Evolutionary conservation across 1,140 invertebrate species (phyloP).

Genomic region (Aphelenchoides besseyi): DNA sequence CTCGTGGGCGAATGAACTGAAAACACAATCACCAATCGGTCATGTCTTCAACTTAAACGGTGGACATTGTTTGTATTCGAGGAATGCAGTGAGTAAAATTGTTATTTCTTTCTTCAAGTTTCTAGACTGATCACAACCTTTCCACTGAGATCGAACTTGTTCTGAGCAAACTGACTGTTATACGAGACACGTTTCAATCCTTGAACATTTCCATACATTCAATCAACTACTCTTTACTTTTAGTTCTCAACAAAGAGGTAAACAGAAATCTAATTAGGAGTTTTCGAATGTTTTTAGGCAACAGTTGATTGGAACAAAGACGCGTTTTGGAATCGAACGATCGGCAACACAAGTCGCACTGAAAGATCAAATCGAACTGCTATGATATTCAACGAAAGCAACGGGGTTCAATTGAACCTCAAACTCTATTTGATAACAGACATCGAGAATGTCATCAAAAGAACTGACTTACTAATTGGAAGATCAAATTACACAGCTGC

Average conservation of each 20-base stretch:
- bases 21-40: not conserved
- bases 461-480: not conserved
- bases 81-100: not conserved
- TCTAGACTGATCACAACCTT: not conserved
- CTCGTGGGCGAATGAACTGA: not conserved
- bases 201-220: not conserved
- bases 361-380: not conserved
- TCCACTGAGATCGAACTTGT: not conserved
- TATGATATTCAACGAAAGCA: too few relatives aligned
- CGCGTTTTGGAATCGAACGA: not conserved
- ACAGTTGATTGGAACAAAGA: not conserved
- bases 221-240: not conserved
- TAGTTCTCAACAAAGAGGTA: not conserved
- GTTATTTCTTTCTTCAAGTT: not conserved
- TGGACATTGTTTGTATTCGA: not conserved
- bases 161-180: not conserved
- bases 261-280: too few relatives aligned
- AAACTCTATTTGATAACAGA: not conserved
- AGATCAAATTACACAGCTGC: not conserved
- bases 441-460: not conserved
- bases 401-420: not conserved
- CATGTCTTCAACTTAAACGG: not conserved
- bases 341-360: not conserved
- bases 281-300: too few relatives aligned
- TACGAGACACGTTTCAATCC: not conserved